Evolutionary conservation across 2,888 invertebrate species (phyloP), one percentile per base, ranked within the genome.

Genomic region (Clistopyga incitator): DNA sequence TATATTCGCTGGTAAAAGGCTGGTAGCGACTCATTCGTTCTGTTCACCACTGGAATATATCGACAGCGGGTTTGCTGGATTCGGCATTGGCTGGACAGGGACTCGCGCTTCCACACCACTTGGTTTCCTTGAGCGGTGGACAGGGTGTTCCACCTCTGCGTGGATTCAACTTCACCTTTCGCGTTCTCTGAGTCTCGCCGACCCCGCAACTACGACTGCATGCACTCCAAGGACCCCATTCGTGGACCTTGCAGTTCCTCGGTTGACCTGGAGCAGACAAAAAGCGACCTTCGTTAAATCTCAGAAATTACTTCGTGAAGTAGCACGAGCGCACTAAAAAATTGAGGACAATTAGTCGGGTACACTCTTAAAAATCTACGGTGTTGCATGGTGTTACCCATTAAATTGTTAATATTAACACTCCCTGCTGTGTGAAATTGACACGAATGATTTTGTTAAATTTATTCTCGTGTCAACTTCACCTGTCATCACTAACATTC

Each of bases 201-300:
- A 98, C 98, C 86, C 98, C 98, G 92, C 98, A 98, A 74, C 97
- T 96, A 91, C 97, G 96, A 93, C 96, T 97, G 94, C 98, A 98
- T 10, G 96, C 94, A 90, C 97, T 96, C 98, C 98, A 98, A 78
- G 96, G 95, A 34, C 97, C 96, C 98, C 98, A 98, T 87, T 96
- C 96, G 85, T 96, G 95, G 72, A 98, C 97, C 88, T 97, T 96
- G 94, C 98, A 98, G 93, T 98, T 97, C 88, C 97, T 95, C 76
- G 97, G 95, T 91, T 95, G 94, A 89, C 95, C 95, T 94, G 92
- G 92, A 76, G 91, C 88, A 15, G 42, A 76, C 20, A 59, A 3
- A 67, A 78, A 81, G 25, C 18, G n/a, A 42, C 20, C 38, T 20
- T 20, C 52, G 45, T 75, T 70, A 59, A 82, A 78, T 50, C 45